Evolutionary conservation across 2,113 vertebrate species (phyloP).

Genomic region (Camarhynchus parvulus): DNA sequence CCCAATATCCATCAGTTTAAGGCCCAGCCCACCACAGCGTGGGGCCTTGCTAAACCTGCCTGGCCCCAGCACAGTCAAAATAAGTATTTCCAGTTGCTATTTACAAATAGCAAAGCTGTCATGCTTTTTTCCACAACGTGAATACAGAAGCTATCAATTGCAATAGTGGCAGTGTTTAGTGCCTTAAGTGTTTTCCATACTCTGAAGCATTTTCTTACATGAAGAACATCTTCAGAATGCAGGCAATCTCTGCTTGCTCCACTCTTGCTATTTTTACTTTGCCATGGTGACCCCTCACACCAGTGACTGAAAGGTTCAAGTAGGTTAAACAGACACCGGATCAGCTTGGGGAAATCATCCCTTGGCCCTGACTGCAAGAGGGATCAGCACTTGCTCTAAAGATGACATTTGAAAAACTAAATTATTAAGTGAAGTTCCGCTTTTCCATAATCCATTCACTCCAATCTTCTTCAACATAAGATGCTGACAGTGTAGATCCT

Average conservation of each 20-base stretch:
- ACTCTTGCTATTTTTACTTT: not conserved
- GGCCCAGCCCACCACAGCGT: too few species aligned
- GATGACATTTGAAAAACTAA: not conserved
- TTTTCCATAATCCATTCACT: not conserved
- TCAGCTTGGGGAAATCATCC: not conserved
- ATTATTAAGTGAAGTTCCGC: not conserved
- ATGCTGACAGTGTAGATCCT: not conserved
- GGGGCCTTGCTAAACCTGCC: not conserved
- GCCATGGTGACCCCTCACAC: not conserved
- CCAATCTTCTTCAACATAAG: not conserved
- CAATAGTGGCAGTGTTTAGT: not conserved
- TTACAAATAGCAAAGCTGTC: not conserved
- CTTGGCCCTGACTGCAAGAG: not conserved
- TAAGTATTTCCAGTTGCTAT: not conserved
- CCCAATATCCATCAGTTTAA: too few species aligned
- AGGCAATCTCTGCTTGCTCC: not conserved
- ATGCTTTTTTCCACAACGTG: not conserved
- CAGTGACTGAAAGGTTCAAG: not conserved
- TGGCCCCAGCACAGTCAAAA: not conserved
- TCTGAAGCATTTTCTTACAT: not conserved
- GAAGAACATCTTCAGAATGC: not conserved
- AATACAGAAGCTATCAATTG: too few species aligned
- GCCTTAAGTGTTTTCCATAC: fast-evolving
- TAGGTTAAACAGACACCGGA: fast-evolving
- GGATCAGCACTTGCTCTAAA: not conserved